Percentiles rank a stretch among this genome's conserved stretches.
These are phyloP conservation scores for Podarcis lilfordi DNA, from an alignment of 2,797 vertebrate species.

Conservation along the genomic window DNA sequence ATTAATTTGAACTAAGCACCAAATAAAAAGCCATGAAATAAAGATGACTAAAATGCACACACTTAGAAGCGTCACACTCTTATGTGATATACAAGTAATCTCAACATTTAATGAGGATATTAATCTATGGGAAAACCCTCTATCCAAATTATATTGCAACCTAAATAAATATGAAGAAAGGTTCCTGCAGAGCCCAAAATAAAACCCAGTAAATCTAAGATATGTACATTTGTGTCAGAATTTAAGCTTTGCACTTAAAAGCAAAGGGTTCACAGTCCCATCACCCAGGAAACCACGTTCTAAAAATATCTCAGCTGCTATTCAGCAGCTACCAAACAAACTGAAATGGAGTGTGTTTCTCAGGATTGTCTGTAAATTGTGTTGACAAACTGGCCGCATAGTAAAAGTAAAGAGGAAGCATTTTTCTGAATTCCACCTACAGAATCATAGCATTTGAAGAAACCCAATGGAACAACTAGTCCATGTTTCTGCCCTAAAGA, in stretches of 20 bases:
- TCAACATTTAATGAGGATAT: background rate
- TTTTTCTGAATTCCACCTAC: background rate
- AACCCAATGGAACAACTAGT: background rate
- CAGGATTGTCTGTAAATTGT: background rate
- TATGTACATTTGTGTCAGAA: conserved; percentile 3
- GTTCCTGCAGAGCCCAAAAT: background rate
- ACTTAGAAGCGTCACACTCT: background rate
- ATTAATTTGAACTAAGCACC: background rate
- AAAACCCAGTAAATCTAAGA: conserved; percentile 19
- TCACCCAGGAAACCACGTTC: conserved; percentile 40
- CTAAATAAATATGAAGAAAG: conserved; percentile 26
- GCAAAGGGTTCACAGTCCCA: background rate
- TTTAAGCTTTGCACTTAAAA: conserved; percentile 24
- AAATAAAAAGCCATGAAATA: background rate
- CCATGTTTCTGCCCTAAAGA: too few relatives aligned
- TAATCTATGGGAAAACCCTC: conserved; percentile 18
- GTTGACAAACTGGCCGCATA: background rate
- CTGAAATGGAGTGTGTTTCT: background rate
- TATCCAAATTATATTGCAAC: conserved; percentile 19
- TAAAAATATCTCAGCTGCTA: conserved; percentile 15
- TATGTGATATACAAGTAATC: background rate
- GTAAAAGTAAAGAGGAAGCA: background rate
- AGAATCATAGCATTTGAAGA: background rate
- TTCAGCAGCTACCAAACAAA: conserved; percentile 11
- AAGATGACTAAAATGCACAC: background rate